Conservation (phyloP, 2,113 vertebrate species). For the Neogobius melanostomus region DNA sequence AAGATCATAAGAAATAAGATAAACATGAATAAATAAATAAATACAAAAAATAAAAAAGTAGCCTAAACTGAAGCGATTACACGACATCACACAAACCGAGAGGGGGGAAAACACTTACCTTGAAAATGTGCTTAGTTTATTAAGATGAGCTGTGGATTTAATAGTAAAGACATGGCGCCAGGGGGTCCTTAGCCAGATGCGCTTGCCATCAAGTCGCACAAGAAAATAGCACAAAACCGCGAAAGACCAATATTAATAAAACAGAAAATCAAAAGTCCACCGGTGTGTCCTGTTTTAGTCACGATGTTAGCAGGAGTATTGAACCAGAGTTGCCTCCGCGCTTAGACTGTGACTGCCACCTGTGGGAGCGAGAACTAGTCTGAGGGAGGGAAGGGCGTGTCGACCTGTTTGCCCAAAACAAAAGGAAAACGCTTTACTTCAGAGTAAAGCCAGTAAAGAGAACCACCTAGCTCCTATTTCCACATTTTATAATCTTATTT, state of each 20-base stretch:
- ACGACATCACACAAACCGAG: neutral
- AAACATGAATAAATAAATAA: no score
- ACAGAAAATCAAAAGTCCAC: neutral
- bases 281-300: neutral
- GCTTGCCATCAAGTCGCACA: slow-evolving; percentile 34
- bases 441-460: neutral
- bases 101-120: slow-evolving; percentile 22
- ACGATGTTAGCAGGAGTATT: neutral
- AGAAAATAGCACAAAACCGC: neutral
- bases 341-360: neutral
- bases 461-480: no score
- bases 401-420: neutral
- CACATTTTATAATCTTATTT: no score
- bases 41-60: no score
- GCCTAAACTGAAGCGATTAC: no score
- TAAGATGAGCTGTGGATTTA: neutral
- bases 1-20: no score
- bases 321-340: neutral
- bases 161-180: slow-evolving; percentile 26
- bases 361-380: neutral
- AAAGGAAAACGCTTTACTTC: neutral
- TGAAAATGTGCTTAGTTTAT: neutral
- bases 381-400: slow-evolving; percentile 12
- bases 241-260: neutral
- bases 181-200: slow-evolving; percentile 28